Percentiles rank a stretch among this genome's conserved stretches.
Evolutionary conservation across 2,888 invertebrate genomes (phyloP).

Genomic region (Cantharis nigra): DNA sequence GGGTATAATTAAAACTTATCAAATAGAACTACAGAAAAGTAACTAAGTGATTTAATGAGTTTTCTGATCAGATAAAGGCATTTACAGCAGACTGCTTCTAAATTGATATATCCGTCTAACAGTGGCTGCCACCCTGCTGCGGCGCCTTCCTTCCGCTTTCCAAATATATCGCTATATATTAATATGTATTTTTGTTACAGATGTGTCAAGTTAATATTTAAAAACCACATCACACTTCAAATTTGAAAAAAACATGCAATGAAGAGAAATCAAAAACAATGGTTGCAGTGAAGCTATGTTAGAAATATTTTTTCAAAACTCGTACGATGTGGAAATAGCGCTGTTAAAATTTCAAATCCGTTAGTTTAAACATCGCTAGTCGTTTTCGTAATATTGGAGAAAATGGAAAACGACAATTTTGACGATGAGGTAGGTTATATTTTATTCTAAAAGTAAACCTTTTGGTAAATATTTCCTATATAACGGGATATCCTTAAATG

Average conservation of each 20-base stretch:
- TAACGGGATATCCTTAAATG: not conserved
- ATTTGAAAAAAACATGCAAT: not conserved
- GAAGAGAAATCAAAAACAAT: not conserved
- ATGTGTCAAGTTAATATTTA: not conserved
- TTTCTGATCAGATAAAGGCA: not conserved
- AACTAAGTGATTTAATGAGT: not conserved
- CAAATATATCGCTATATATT: not conserved
- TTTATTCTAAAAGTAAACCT: not conserved
- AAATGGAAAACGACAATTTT: slow-evolving; percentile 45
- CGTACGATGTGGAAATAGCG: not conserved
- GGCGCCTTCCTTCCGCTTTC: not conserved
- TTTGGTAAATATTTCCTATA: not conserved
- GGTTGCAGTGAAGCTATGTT: not conserved
- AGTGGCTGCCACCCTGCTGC: not conserved
- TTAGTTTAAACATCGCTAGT: not conserved
- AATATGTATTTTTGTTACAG: not conserved
- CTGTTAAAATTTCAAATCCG: not conserved
- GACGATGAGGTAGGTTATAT: slow-evolving; percentile 44
- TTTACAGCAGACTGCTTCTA: not conserved
- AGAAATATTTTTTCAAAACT: not conserved
- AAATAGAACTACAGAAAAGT: not conserved
- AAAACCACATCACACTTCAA: not conserved
- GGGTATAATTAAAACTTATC: not conserved
- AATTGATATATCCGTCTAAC: not conserved
- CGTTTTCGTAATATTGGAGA: not conserved